Base-by-base conservation (phyloP, 2,113 vertebrate species). In the Hypocryptadius cinnamomeus region DNA sequence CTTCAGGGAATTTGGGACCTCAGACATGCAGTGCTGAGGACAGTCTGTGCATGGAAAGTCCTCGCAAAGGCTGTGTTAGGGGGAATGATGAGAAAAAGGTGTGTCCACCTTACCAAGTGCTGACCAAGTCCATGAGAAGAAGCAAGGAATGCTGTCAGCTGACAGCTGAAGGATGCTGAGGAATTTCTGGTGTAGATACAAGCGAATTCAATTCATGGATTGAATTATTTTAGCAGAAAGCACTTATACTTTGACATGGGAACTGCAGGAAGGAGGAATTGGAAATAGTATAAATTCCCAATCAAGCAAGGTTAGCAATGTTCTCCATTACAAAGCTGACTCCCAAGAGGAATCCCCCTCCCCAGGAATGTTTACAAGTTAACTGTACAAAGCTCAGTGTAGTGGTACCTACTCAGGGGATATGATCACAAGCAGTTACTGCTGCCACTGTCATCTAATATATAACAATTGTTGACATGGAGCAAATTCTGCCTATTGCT, bases 291-390 rank as follows among this genome's bases (percentile, higher is more conserved):
- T 27, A 31, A 66, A 61, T 45, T 72, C 40, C 59, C 66, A 60
- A 10, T 5, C 12, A 44, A 48, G 47, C n/a, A 42, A 59, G 48
- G n/a, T 50, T 85, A 68, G 14, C 48, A 74, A 61, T 68, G 31
- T 48, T 73, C 59, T 83, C 82, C 0, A 0, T 85, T 72, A 78
- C 39, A 71, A 80, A 84, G 73, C 44, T 0, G 0, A 9, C 22
- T 79, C 81, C 74, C 72, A 70, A 23, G 45, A 83, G 63, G 76
- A 88, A 50, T 69, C 25, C 8, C 28, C 25, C 37, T 92, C 71
- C 22, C 28, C 35, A n/a, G 76, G 82, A 64, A 61, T 40, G 45
- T 85, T 90, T 87, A 64, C 31, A 64, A 81, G 53, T 48, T 30
- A 79, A 79, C 77, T 39, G 77, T 68, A 68, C 54, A 73, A 59